Evolutionary conservation across 1,140 invertebrate species (phyloP), one percentile per base, ranked within the genome.

Genomic region (Drosophila ercepeae): DNA sequence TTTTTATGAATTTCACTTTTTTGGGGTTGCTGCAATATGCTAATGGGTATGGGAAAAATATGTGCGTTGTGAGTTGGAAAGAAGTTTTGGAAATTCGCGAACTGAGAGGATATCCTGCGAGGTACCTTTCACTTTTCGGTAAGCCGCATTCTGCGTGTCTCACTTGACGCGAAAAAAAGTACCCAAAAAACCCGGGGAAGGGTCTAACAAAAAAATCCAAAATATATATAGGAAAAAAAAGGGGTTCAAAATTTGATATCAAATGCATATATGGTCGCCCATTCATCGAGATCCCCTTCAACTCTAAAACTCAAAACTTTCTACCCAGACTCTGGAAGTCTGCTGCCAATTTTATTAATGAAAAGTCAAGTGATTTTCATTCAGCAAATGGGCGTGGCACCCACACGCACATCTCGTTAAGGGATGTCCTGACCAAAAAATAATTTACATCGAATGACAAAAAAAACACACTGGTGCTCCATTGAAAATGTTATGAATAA

Each of bases 301-400:
- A 58, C 16, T 70, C 46, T 21, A 68, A 39, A 68, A 68, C 59
- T 60, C 60, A 25, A 53, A 53, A 41, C 16, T 13, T 36, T n/a
- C 44, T 7, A 61, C 21, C 64, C 36, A 32, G 34, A 36, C 9
- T 8, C 11, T 0, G 1, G 0, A n/a, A 16, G 59, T 72, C 72
- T 81, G 72, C 81, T 86, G 57, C 68, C 82, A 81, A 86, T 74
- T 86, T 88, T 82, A 88, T 86, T 86, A 86, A 86, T 86, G 81
- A 86, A 86, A 86, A 86, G 76, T 86, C 81, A 86, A 86, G 81
- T 86, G 81, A 86, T 86, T 86, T 88, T 75, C 63, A 53, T 46
- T 63, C 67, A 54, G 34, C 46, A 27, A 48, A 48, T 75, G 81
- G 81, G 81, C 81, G 81, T 86, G 81, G 81, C 81, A 68, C 25